Evolutionary conservation across 2,113 vertebrate genomes (phyloP), one percentile per base, ranked within the genome.

Genomic region (Podocnemis expansa): DNA sequence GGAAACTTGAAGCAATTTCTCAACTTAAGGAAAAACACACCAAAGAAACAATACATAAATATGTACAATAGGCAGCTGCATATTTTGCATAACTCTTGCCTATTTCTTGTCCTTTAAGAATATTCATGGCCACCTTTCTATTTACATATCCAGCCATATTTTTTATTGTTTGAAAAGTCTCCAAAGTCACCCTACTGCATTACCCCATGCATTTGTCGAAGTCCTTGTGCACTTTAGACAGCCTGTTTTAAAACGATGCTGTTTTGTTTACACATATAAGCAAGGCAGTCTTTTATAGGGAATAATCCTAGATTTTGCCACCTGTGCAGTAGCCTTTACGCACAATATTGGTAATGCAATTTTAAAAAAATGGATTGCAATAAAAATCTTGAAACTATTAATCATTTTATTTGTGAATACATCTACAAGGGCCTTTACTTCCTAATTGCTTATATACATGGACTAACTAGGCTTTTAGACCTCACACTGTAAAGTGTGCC

Each of bases 11-110:
- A 86, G 76, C 21, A 52, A 41, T 2, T 4, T 78, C 86, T 27
- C n/a, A 75, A 2, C 19, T 55, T 78, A 73, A 1, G 0, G 63
- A 85, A 31, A 12, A 1, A 89, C 5, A 63, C 17, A 49, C 0
- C 19, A 10, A 70, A 38, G 63, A 11, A 70, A 70, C 34, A 70
- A 7, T 12, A 8, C 3, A 79, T 82, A 9, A 29, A 38, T 58
- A 58, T 58, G 38, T 41, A 76, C 31, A 82, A 29, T 38, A 16
- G 24, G 7, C 41, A 25, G 25, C n/a, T 82, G 5, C 25, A 27
- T 76, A 27, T 45, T 76, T 45, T 76, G 43, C 16, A 41, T 43
- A 51, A 21, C 12, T 45, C 51, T 16, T 52, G 14, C 51, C 51
- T 16, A 45, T 38, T 80, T 55, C 25, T 56, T 81, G 8, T 17